A percentile compares a stretch with the other conserved stretches of the same genome.
These are phyloP conservation scores for Dendrocincla tyrannina DNA, from an alignment of 2,797 vertebrate species.

Conservation along the genomic window DNA sequence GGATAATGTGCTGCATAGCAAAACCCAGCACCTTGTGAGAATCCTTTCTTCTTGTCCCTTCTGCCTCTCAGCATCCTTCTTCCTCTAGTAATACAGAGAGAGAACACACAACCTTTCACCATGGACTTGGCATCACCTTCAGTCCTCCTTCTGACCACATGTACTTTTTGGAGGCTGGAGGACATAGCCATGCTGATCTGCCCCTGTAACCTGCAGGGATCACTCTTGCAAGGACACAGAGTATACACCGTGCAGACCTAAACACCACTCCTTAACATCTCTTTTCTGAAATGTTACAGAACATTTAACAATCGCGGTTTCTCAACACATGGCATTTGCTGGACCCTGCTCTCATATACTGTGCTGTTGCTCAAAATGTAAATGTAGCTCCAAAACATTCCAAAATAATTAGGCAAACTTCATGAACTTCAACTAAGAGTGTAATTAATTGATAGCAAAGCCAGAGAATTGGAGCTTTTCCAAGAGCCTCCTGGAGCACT, in stretches of 20 bases:
- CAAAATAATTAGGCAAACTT: slow-evolving; percentile 8
- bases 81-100: not conserved
- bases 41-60: not conserved
- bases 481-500: slow-evolving; percentile 29
- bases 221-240: not conserved
- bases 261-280: not conserved
- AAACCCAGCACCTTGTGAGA: accelerated
- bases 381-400: not conserved
- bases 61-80: not conserved
- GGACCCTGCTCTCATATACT: not conserved
- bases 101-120: not conserved
- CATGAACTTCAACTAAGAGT: not conserved
- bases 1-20: too few relatives aligned
- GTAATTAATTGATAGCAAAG: slow-evolving; percentile 31
- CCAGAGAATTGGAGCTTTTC: slow-evolving; percentile 21
- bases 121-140: not conserved
- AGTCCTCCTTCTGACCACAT: not conserved
- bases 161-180: not conserved
- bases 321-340: not conserved
- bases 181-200: too few relatives aligned
- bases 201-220: not conserved
- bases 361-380: not conserved
- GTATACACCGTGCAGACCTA: not conserved
- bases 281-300: not conserved
- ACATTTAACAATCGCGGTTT: not conserved